These are phyloP conservation scores for Temnothorax nylanderi DNA, from an alignment of 1,140 invertebrate species.

Conservation along the genomic window DNA sequence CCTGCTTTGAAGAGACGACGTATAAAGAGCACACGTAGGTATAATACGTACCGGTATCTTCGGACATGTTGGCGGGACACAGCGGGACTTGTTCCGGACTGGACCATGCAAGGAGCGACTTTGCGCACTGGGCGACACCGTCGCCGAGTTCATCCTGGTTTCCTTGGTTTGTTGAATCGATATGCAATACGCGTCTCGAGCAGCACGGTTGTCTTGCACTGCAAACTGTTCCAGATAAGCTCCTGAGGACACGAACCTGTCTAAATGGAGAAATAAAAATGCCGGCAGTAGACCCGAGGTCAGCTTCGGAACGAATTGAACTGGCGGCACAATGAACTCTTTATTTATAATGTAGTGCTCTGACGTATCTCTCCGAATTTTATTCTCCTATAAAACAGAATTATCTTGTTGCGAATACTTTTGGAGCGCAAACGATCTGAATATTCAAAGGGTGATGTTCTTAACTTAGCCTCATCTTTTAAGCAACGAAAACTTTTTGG, in stretches of 20 bases:
- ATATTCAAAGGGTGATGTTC: not conserved
- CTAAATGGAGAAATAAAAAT: not conserved
- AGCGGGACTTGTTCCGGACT: slow-evolving; percentile 48
- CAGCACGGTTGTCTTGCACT: slow-evolving; percentile 11
- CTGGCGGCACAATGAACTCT: not conserved
- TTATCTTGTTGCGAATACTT: not conserved
- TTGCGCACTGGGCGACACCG: slow-evolving; percentile 79
- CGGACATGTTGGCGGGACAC: slow-evolving; percentile 79
- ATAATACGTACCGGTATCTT: slow-evolving; percentile 80
- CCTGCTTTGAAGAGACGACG: slow-evolving; percentile 18
- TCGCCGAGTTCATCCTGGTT: slow-evolving; percentile 71
- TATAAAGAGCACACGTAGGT: slow-evolving; percentile 8
- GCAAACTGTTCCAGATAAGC: not conserved
- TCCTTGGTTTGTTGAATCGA: slow-evolving; percentile 85
- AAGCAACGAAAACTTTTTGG: not conserved
- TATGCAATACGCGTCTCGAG: slow-evolving; percentile 64
- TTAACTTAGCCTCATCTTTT: not conserved
- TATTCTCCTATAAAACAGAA: not conserved
- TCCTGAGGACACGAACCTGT: not conserved
- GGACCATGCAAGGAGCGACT: slow-evolving; percentile 72
- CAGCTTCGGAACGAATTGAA: not conserved
- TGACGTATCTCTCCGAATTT: not conserved
- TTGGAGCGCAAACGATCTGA: not conserved
- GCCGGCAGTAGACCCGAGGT: not conserved
- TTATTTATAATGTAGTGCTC: not conserved